Base-by-base conservation (phyloP, 2,113 vertebrate genomes). In the Psophia crepitans region DNA sequence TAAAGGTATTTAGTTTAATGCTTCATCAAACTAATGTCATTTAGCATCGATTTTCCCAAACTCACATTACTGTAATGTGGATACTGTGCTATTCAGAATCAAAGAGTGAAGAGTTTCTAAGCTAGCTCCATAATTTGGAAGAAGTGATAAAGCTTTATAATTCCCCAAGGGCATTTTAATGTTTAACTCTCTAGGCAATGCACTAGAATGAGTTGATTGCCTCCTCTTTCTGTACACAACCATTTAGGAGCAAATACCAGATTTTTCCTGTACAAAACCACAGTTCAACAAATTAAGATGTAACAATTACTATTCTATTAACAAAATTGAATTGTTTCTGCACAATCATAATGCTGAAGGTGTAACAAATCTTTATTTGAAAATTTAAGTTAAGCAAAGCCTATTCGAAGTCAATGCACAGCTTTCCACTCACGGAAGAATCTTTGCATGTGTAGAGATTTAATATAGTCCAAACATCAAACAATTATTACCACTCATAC, bases 1-100 rank as follows among this genome's bases (percentile, higher is more conserved):
- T 91, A 73, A 80, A 86, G 11, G 37, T 74, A 78, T 90, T 86
- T 78, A 86, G 54, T 78, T 95, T 87, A 89, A 96, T 81, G 80
- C 43, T 66, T 43, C 80, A 81, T 89, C 93, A 92, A 79, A 35
- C 39, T 12, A 7, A 19, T 75, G 39, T 87, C 39, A 60, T 75
- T 88, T 81, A 91, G 60, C 63, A 93, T 37, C 3, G 0, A 86
- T 84, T 81, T 82, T 74, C 53, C 35, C 54, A 74, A 89, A 74
- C 21, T 73, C 76, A 46, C 51, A 89, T 80, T 61, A 84, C 14
- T 8, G 39, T 81, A 68, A 90, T 43, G 48, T 44, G 60, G 35
- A 90, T 51, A 74, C 43, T 56, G 43, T 91, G 68, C 75, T 63
- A 60, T n/a, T 71, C 24, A 78, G 43, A 93, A 48, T 35, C 43